Percentiles rank a stretch among this genome's conserved stretches.
Evolutionary conservation across 1,140 invertebrate species (phyloP).

Genomic region (Druon quercuslanigerum): DNA sequence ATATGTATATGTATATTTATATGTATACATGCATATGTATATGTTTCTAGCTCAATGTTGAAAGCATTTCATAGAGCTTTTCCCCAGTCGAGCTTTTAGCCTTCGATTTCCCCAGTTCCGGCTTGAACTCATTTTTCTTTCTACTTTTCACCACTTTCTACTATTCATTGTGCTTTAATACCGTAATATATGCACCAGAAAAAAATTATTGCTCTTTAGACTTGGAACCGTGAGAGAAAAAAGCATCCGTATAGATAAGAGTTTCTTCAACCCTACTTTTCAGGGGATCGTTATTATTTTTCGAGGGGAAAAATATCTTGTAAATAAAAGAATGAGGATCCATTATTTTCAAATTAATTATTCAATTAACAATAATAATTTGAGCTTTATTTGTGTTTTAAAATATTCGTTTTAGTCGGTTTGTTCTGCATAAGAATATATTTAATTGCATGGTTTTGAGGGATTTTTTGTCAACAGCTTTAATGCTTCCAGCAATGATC

Average conservation of each 20-base stretch:
- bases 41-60: conserved; percentile 37
- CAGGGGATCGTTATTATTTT: neutral
- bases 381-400: neutral
- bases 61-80: conserved; percentile 41
- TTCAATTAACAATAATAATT: neutral
- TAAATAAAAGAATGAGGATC: neutral
- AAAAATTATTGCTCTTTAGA: conserved; percentile 6
- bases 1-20: conserved; percentile 19
- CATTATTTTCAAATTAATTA: neutral
- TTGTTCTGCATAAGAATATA: too few relatives aligned
- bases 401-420: too few relatives aligned
- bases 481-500: too few relatives aligned
- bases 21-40: neutral
- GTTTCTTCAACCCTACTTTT: neutral
- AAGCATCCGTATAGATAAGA: neutral
- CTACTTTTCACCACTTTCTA: conserved; percentile 51
- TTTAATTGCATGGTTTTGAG: too few relatives aligned
- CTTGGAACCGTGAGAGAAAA: neutral
- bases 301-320: neutral
- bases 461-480: too few relatives aligned
- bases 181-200: neutral
- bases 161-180: conserved; percentile 8
- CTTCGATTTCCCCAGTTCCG: conserved; percentile 37
- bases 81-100: conserved; percentile 47
- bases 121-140: conserved; percentile 33